Conservation (phyloP, 2,113 vertebrate species). For the Takifugu flavidus region DNA sequence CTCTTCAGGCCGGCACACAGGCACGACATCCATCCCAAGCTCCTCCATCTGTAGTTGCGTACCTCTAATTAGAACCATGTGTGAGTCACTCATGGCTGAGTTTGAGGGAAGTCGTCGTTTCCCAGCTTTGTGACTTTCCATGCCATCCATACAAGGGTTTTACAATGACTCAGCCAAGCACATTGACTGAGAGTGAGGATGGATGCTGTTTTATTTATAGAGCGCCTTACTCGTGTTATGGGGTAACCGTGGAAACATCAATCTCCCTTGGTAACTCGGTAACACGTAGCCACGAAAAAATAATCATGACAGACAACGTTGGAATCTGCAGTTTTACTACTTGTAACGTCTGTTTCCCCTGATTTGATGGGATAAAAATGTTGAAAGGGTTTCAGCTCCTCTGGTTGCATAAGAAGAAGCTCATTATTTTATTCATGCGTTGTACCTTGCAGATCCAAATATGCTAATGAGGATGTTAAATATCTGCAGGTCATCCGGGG, state of each 20-base stretch:
- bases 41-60: constrained; percentile 48
- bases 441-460: not conserved
- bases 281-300: too few relatives aligned
- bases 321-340: too few relatives aligned
- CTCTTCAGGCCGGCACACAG: not conserved
- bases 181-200: constrained; percentile 3
- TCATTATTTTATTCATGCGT: not conserved
- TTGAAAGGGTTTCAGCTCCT: not conserved
- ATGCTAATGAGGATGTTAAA: constrained; percentile 40
- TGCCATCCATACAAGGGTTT: constrained; percentile 9
- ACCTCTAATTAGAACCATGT: constrained; percentile 51
- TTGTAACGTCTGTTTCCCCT: too few relatives aligned
- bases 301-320: too few relatives aligned
- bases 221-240: constrained; percentile 46
- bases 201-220: constrained; percentile 10
- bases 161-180: constrained; percentile 41
- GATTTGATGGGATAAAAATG: not conserved
- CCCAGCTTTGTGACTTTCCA: constrained; percentile 50
- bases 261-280: not conserved
- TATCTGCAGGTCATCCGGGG: constrained; percentile 38
- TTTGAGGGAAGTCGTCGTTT: constrained; percentile 54
- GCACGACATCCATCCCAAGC: constrained; percentile 24
- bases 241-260: constrained; percentile 37
- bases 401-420: too few relatives aligned
- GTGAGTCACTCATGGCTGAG: constrained; percentile 45